Evolutionary conservation across 2,888 invertebrate species (phyloP).

Genomic region (Cacoxenus indagator): DNA sequence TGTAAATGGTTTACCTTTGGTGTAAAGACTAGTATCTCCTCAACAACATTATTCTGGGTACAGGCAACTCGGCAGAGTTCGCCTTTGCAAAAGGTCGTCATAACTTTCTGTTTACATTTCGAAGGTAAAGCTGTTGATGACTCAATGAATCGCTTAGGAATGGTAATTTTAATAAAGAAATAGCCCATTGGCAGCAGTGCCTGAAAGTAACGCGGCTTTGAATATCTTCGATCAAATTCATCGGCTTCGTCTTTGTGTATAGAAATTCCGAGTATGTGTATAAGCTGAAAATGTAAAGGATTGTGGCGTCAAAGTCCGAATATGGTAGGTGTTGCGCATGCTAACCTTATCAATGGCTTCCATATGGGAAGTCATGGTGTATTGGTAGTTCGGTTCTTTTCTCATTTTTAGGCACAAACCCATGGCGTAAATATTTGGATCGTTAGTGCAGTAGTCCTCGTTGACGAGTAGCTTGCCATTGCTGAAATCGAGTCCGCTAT

Average conservation of each 20-base stretch:
- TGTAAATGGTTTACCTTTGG: conserved; percentile 43
- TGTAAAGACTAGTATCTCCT: conserved; percentile 57
- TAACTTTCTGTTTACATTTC: conserved; percentile 38
- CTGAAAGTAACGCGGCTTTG: conserved; percentile 39
- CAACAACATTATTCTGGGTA: conserved; percentile 44
- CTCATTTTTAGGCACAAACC: conserved; percentile 42
- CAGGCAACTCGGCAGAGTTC: conserved; percentile 59
- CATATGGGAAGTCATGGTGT: conserved; percentile 36
- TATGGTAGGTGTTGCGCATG: background rate
- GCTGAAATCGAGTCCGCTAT: conserved; percentile 27
- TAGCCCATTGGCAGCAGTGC: conserved; percentile 47
- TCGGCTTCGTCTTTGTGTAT: background rate
- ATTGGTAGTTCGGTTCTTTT: conserved; percentile 47
- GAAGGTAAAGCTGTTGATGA: conserved; percentile 34
- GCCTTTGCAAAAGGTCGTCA: conserved; percentile 47
- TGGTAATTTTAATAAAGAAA: conserved; percentile 44
- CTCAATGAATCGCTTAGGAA: conserved; percentile 51
- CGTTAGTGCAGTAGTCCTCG: conserved; percentile 48
- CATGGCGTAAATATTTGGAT: conserved; percentile 51
- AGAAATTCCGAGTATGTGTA: conserved; percentile 36
- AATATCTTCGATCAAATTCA: conserved; percentile 32
- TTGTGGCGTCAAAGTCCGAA: background rate
- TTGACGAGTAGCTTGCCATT: conserved; percentile 43
- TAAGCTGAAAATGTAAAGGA: conserved; percentile 38
- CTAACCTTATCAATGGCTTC: conserved; percentile 59